Evolutionary conservation across 1,140 invertebrate genomes (phyloP).

Genomic region (Armadillidium nasatum): DNA sequence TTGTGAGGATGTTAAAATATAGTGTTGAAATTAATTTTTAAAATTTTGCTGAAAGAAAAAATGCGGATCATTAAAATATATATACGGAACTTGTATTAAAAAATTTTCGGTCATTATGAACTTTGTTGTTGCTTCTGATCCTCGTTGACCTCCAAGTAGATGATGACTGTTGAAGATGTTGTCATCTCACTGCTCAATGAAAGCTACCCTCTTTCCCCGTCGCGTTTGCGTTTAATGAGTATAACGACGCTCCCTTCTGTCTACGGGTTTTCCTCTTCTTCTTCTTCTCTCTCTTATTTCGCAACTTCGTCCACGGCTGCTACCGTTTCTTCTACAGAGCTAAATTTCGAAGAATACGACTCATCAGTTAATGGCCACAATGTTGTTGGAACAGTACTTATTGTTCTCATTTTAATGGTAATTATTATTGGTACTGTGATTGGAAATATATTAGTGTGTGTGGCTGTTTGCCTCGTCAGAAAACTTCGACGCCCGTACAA

Average conservation of each 20-base stretch:
- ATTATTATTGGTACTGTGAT: slow-evolving; percentile 89
- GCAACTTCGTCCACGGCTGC: not conserved
- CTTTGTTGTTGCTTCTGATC: not conserved
- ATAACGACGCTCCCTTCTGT: not conserved
- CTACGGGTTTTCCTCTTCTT: not conserved
- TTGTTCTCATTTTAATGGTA: slow-evolving; percentile 68
- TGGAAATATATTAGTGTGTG: slow-evolving; percentile 90
- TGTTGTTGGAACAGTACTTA: slow-evolving; percentile 8
- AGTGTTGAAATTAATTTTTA: no score
- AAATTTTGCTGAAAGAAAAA: no score
- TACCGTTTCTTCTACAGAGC: not conserved
- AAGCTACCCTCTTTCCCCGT: not conserved
- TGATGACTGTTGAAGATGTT: not conserved
- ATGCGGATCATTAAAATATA: no score
- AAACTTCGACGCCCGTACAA: slow-evolving; percentile 90
- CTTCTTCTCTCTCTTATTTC: not conserved
- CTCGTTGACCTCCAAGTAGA: not conserved
- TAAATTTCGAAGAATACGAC: not conserved
- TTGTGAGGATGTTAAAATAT: no score
- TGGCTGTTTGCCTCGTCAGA: slow-evolving; percentile 92
- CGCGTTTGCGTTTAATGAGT: not conserved
- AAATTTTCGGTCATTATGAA: no score
- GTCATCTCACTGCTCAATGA: not conserved
- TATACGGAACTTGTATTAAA: no score
- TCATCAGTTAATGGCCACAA: not conserved